Evolutionary conservation across 1,140 invertebrate species (phyloP).

Genomic region (Rhopalosiphum padi): DNA sequence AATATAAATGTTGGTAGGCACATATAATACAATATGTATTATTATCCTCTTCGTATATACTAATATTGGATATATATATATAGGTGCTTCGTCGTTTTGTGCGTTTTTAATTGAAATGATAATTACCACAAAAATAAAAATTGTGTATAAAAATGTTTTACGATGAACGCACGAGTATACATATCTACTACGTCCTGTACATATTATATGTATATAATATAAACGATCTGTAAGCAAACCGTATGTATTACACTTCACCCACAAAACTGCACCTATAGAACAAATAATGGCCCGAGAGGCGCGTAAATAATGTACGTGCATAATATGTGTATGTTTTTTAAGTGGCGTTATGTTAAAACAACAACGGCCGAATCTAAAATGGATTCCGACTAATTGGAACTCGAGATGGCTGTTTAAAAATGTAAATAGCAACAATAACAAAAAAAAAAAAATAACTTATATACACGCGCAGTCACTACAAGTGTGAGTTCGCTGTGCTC

Average conservation of each 20-base stretch:
- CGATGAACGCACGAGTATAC: not conserved
- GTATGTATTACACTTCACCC: constrained; percentile 2
- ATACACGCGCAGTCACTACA: not conserved
- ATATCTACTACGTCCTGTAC: not conserved
- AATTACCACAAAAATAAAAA: not conserved
- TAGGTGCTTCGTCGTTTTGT: not conserved
- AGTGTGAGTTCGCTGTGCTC: not conserved
- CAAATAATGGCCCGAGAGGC: not conserved
- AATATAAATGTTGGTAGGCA: not conserved
- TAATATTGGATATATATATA: not conserved
- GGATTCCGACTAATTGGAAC: not conserved
- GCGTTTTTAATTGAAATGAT: not conserved
- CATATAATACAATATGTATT: not conserved
- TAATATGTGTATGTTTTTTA: constrained; percentile 16
- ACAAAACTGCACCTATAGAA: not conserved
- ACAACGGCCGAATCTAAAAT: not conserved
- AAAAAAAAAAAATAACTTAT: not conserved
- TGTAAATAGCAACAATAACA: constrained; percentile 9
- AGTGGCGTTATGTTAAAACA: constrained; percentile 2
- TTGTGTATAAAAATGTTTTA: not conserved
- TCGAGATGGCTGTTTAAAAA: constrained; percentile 12
- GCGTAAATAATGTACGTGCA: not conserved
- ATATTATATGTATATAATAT: not conserved
- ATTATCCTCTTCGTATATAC: not conserved
- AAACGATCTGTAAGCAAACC: not conserved